Percentiles rank a stretch among this genome's conserved stretches.
Conservation (phyloP, 2,888 invertebrate genomes). For the Drepana falcataria region DNA sequence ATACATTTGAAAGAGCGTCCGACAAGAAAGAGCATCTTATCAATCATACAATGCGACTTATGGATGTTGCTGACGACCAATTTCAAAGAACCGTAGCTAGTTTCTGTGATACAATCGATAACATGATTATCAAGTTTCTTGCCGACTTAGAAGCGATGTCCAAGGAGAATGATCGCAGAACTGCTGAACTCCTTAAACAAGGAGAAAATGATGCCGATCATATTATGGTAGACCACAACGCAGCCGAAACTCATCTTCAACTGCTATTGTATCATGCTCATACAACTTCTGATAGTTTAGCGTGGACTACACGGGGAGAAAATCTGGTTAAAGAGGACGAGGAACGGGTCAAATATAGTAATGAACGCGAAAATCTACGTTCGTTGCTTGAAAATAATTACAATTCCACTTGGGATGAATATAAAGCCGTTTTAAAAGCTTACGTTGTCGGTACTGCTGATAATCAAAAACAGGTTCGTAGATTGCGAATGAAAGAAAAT, state of each 20-base stretch:
- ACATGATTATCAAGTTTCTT: constrained; percentile 74
- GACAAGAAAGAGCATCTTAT: constrained; percentile 81
- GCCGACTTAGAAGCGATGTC: constrained; percentile 49
- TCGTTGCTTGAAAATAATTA: constrained; percentile 59
- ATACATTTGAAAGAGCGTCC: constrained; percentile 72
- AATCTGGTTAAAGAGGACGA: constrained; percentile 66
- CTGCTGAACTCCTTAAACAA: constrained; percentile 36
- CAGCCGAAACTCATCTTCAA: constrained; percentile 65
- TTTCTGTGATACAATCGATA: constrained; percentile 81
- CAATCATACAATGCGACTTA: constrained; percentile 72
- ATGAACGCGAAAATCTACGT: constrained; percentile 53
- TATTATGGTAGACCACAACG: constrained; percentile 46
- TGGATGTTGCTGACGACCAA: constrained; percentile 81
- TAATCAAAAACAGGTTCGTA: constrained; percentile 61
- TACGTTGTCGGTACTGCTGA: constrained; percentile 59
- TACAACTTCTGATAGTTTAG: constrained; percentile 48
- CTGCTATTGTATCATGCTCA: constrained; percentile 54
- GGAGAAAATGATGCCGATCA: constrained; percentile 38
- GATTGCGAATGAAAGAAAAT: constrained; percentile 60
- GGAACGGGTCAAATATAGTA: constrained; percentile 47
- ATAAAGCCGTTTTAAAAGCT: constrained; percentile 54
- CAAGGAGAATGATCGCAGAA: constrained; percentile 45
- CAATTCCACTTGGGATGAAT: constrained; percentile 59
- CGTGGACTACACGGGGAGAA: constrained; percentile 63
- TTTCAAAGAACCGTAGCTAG: constrained; percentile 81